phyloP scores from a whole-genome alignment of 2,888 invertebrate species.

The Dyspetes luteomarginatus region DNA sequence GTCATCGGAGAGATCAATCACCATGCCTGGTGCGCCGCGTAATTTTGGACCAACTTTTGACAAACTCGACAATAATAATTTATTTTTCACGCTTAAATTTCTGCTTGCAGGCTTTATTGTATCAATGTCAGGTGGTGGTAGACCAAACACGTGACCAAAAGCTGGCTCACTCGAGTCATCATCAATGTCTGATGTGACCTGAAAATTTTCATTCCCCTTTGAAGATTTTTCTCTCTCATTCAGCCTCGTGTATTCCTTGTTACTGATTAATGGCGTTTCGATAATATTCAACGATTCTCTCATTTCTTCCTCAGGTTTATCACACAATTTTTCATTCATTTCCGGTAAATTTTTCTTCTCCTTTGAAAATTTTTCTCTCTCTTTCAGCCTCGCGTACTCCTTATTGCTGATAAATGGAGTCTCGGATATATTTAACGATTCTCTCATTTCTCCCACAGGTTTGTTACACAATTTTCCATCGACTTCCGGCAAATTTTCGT shows the following conservation, averaged over 20 bases:
- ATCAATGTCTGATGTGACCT: not conserved
- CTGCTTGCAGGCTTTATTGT: not conserved
- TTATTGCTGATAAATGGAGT: constrained; percentile 64
- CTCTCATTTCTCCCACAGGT: not conserved
- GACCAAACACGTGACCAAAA: constrained; percentile 55
- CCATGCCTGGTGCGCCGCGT: constrained; percentile 85
- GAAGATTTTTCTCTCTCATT: constrained; percentile 45
- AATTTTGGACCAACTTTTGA: constrained; percentile 83
- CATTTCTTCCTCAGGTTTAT: not conserved
- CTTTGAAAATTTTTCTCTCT: constrained; percentile 31
- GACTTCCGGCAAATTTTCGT: not conserved
- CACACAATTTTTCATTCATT: not conserved
- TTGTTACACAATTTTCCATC: not conserved
- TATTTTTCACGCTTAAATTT: constrained; percentile 8
- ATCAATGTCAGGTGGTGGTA: constrained; percentile 66
- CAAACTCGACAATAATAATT: constrained; percentile 55
- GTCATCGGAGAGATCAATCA: constrained; percentile 87
- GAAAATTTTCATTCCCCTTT: not conserved
- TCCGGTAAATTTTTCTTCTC: no score
- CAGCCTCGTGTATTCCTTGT: constrained; percentile 55
- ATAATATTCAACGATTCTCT: constrained; percentile 38
- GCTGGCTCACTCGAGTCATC: not conserved
- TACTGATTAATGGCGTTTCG: constrained; percentile 64
- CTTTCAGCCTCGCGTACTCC: constrained; percentile 57
- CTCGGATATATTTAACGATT: constrained; percentile 52